Evolutionary conservation across 1,140 invertebrate genomes (phyloP).

Genomic region (Drosophila tani): DNA sequence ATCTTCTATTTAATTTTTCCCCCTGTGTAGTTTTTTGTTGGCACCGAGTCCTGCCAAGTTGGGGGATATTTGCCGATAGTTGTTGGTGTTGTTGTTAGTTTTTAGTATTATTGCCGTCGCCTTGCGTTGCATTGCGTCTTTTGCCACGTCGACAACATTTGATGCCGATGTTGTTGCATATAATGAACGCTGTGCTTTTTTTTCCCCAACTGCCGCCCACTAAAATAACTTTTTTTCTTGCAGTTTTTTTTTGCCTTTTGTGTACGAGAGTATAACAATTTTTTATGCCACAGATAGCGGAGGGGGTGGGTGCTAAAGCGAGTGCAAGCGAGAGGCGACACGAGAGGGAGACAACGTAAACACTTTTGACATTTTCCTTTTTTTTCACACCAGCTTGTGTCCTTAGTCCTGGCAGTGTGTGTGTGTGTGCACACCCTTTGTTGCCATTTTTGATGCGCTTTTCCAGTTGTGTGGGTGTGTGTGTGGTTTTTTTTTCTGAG

Average conservation of each 20-base stretch:
- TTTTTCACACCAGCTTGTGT: constrained; percentile 70
- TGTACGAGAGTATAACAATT: constrained; percentile 23
- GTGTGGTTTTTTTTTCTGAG: not conserved
- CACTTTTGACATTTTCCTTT: constrained; percentile 79
- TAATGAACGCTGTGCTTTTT: constrained; percentile 66
- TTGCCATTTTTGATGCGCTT: constrained; percentile 62
- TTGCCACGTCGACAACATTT: constrained; percentile 78
- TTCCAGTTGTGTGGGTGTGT: constrained; percentile 43
- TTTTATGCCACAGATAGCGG: constrained; percentile 65
- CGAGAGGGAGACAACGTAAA: constrained; percentile 58
- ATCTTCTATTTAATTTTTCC: not conserved
- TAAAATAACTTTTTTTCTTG: constrained; percentile 25
- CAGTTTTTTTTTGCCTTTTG: not conserved
- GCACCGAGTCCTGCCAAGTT: constrained; percentile 49
- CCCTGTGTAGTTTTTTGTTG: constrained; percentile 28
- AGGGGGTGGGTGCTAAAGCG: constrained; percentile 3
- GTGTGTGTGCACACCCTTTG: constrained; percentile 41
- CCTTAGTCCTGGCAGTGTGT: constrained; percentile 31
- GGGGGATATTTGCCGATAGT: constrained; percentile 14
- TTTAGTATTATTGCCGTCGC: constrained; percentile 76
- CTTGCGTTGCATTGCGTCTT: constrained; percentile 62
- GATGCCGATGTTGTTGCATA: constrained; percentile 71
- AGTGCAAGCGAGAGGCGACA: constrained; percentile 1
- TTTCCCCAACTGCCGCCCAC: constrained; percentile 44
- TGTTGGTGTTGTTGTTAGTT: constrained; percentile 55